These are phyloP conservation scores for Potamilus streckersoni DNA, from an alignment of 1,140 invertebrate genomes.

Conservation along the genomic window DNA sequence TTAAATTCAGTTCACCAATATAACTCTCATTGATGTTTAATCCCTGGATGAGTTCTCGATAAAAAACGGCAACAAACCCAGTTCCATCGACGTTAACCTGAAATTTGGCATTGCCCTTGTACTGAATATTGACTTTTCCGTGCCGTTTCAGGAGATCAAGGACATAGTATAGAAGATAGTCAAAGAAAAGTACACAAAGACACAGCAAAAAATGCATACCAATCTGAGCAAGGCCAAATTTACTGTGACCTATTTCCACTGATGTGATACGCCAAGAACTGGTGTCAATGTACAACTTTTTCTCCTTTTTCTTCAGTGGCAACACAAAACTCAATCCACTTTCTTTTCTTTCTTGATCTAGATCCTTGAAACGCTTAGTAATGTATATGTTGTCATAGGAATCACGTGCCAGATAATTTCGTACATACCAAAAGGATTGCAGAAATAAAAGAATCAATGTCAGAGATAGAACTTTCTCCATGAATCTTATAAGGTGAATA, in stretches of 20 bases:
- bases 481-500: neutral
- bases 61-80: constrained; percentile 28
- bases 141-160: constrained; percentile 20
- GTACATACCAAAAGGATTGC: constrained; percentile 24
- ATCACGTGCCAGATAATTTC: constrained; percentile 29
- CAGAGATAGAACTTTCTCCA: constrained; percentile 13
- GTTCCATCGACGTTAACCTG: constrained; percentile 16
- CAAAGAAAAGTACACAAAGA: constrained; percentile 20
- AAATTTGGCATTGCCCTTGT: constrained; percentile 13
- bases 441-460: constrained; percentile 17
- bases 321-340: constrained; percentile 9
- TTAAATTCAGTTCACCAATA: constrained; percentile 13
- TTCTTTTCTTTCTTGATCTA: constrained; percentile 15
- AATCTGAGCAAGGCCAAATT: constrained; percentile 30
- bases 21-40: constrained; percentile 13
- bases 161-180: constrained; percentile 29
- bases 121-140: constrained; percentile 20
- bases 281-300: constrained; percentile 21
- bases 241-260: constrained; percentile 11
- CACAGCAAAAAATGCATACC: constrained; percentile 25
- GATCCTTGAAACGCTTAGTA: constrained; percentile 15
- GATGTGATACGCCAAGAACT: constrained; percentile 5
- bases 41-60: constrained; percentile 15
- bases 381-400: constrained; percentile 33
- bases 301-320: constrained; percentile 29